A percentile compares a stretch with the other conserved stretches of the same genome.
Evolutionary conservation across 2,113 vertebrate genomes (phyloP).

Genomic region (Malaclemys terrapin): DNA sequence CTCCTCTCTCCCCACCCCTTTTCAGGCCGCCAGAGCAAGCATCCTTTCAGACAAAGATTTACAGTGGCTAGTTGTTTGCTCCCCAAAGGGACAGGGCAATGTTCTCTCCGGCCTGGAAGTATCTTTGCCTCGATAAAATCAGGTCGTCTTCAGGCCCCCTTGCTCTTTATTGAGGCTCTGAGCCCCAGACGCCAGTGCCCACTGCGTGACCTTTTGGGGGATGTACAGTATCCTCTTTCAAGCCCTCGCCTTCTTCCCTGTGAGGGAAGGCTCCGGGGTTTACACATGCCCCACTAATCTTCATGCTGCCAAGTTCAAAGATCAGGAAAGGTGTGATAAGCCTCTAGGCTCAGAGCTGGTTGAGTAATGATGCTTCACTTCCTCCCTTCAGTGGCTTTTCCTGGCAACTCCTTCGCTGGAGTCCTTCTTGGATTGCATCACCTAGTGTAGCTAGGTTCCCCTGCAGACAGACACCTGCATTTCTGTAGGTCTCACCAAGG

Average conservation of each 20-base stretch:
- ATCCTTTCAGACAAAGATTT: neutral
- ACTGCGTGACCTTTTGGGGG: neutral
- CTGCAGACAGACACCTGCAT: no score
- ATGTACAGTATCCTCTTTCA: slow-evolving; percentile 18
- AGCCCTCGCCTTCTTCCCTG: neutral
- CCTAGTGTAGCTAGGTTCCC: neutral
- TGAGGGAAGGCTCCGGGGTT: neutral
- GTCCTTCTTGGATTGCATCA: neutral
- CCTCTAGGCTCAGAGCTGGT: neutral
- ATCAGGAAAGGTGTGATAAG: neutral
- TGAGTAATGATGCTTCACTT: neutral
- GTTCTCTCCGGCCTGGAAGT: neutral
- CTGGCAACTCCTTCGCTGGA: neutral
- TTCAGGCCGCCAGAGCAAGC: neutral
- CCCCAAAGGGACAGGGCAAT: neutral
- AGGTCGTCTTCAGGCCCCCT: neutral
- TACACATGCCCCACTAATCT: neutral
- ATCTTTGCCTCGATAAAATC: neutral
- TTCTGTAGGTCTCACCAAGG: neutral
- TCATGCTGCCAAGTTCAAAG: neutral
- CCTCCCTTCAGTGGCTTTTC: neutral
- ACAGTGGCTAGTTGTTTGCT: neutral
- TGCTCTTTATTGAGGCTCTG: neutral
- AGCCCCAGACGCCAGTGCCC: neutral
- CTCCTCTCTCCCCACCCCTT: neutral